These are phyloP conservation scores for Oreochromis mossambicus DNA, from an alignment of 2,797 vertebrate genomes.

Conservation along the genomic window DNA sequence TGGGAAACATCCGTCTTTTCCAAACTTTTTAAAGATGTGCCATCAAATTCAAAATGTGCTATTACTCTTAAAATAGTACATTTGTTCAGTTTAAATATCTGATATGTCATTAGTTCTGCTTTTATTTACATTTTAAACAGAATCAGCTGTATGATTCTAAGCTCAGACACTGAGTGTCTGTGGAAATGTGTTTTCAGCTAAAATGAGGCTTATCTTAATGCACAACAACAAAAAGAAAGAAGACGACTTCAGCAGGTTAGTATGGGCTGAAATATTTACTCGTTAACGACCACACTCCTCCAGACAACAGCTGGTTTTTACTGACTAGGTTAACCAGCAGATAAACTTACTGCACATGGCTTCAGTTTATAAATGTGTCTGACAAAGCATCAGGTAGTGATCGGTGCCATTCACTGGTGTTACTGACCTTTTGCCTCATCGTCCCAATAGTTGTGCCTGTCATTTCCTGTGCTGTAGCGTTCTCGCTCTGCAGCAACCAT, in stretches of 20 bases:
- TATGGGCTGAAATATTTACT: neutral
- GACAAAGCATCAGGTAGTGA: neutral
- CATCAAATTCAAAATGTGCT: neutral
- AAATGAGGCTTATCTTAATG: neutral
- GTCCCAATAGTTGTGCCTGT: neutral
- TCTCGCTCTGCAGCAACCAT: constrained; percentile 34
- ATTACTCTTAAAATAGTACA: neutral
- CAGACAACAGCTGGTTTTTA: neutral
- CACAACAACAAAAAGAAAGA: neutral
- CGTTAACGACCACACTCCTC: neutral
- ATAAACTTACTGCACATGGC: neutral
- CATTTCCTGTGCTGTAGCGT: neutral
- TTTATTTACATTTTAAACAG: neutral
- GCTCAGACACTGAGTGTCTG: neutral
- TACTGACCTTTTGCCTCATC: constrained; percentile 8
- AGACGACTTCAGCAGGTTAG: neutral
- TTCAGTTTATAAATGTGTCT: neutral
- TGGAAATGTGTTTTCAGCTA: neutral
- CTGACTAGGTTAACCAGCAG: neutral
- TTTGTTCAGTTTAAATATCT: neutral
- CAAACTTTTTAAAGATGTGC: neutral
- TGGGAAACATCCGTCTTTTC: neutral
- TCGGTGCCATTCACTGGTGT: neutral
- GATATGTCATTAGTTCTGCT: neutral
- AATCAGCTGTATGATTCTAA: rapidly evolving